phyloP scores from a whole-genome alignment of 2,113 vertebrate species.

The Tyrannus savana region DNA sequence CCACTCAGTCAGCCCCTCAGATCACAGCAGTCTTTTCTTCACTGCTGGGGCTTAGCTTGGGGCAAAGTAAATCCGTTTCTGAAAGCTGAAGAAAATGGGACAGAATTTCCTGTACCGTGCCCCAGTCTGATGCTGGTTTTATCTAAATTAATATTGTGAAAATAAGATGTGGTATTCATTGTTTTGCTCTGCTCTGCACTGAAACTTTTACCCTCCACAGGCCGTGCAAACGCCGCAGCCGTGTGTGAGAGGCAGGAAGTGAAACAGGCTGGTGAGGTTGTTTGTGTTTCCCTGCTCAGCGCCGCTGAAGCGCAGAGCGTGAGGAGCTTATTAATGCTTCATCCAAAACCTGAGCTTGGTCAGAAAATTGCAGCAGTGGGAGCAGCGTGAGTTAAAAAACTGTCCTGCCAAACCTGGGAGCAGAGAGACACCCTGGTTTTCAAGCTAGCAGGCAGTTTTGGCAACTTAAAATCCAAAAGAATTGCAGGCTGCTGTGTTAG shows the following conservation, averaged over 20 bases:
- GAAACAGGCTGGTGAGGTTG: slow-evolving; percentile 27
- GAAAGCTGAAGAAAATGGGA: background rate
- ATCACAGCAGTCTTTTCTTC: background rate
- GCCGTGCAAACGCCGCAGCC: fast-evolving
- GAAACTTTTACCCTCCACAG: background rate
- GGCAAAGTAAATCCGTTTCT: background rate
- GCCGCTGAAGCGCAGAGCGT: fast-evolving
- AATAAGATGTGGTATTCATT: background rate
- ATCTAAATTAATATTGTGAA: background rate
- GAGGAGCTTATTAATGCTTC: background rate
- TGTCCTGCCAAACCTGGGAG: background rate
- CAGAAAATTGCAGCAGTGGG: background rate
- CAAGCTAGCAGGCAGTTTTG: background rate
- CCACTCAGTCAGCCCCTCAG: background rate
- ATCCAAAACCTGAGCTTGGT: background rate
- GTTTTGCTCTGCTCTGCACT: background rate
- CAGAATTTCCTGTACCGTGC: background rate
- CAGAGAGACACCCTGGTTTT: background rate
- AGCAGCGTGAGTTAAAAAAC: background rate
- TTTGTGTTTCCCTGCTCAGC: background rate
- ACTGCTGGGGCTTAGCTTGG: background rate
- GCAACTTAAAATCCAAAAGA: background rate
- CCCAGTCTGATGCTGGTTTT: background rate
- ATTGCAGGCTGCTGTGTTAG: background rate
- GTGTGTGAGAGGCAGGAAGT: slow-evolving; percentile 50